Evolutionary conservation across 2,797 vertebrate species (phyloP).

Genomic region (Anguilla megastoma): DNA sequence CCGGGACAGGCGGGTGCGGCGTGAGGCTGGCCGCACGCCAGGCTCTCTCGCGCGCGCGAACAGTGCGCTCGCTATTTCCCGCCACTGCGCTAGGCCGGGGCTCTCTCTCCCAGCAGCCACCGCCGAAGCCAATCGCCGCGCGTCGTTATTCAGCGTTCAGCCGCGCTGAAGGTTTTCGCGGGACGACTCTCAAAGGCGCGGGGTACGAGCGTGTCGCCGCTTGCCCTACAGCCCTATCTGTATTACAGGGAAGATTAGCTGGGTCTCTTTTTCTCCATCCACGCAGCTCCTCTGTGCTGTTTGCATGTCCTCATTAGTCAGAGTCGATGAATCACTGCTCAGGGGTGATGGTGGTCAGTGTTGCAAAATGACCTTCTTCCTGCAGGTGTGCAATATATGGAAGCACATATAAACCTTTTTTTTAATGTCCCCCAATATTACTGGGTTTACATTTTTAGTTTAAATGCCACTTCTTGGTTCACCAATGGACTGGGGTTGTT

Average conservation of each 20-base stretch:
- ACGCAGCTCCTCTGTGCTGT: constrained; percentile 60
- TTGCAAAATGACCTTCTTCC: constrained; percentile 72
- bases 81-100: neutral
- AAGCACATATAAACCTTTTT: neutral
- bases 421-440: neutral
- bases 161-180: constrained; percentile 32
- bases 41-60: constrained; percentile 40
- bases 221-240: constrained; percentile 51
- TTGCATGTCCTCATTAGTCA: constrained; percentile 74
- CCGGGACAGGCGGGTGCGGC: constrained; percentile 27
- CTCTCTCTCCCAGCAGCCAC: constrained; percentile 10
- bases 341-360: constrained; percentile 48
- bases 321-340: constrained; percentile 70
- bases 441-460: neutral
- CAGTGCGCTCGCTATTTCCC: constrained; percentile 17
- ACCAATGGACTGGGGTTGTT: neutral
- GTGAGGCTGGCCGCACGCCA: constrained; percentile 37
- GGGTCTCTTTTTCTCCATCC: constrained; percentile 45
- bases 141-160: constrained; percentile 32
- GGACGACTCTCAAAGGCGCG: constrained; percentile 31
- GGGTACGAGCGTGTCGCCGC: constrained; percentile 49
- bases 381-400: constrained; percentile 59
- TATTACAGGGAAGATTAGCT: constrained; percentile 46
- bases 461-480: neutral
- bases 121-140: constrained; percentile 32